Evolutionary conservation across 2,113 vertebrate genomes (phyloP), one percentile per base, ranked within the genome.

Genomic region (Tupaia tana): DNA sequence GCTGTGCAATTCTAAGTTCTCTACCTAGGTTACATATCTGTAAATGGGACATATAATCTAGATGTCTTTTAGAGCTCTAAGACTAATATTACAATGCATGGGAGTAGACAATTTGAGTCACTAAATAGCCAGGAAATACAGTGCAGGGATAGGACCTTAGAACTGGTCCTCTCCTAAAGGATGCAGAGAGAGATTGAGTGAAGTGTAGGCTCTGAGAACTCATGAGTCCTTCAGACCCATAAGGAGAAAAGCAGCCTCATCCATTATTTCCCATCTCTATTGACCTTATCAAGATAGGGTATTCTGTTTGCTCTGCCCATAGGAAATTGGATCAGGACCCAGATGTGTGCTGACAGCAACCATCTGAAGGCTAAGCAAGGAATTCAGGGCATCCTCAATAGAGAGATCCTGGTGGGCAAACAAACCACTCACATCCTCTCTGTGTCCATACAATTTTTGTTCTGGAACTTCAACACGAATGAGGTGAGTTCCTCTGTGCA

Each of bases 391-490:
- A 84, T 18, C 13, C n/a, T 80, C 61, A 59, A 4, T 24, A 91
- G 31, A 14, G 18, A 52, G 20, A 73, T 2, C 3, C 52, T 84
- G n/a, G 31, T 75, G 22, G 20, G 52, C 16, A 95, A 82, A 67
- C 0, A 86, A 82, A 4, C n/a, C 56, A 86, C 25, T 90, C 71
- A 91, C 75, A 95, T 75, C 6, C 20, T 89, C n/a, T 82, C 69
- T 79, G 16, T 92, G 61, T 64, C 27, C 22, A 88, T 16, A 8
- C n/a, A 89, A 85, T 69, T 89, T 88, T 77, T 90, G 13, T 89
- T 85, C 58, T 95, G 74, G 29, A 92, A 85, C 54, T 71, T 95
- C n/a, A 92, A 64, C 34, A 34, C 86, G 31, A 89, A 96, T 82
- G 12, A 93, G 7, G 14, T 19, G 2, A 2, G 24, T 75, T 91